Conservation (phyloP, 2,888 invertebrate species). For the Agrotis clavis region DNA sequence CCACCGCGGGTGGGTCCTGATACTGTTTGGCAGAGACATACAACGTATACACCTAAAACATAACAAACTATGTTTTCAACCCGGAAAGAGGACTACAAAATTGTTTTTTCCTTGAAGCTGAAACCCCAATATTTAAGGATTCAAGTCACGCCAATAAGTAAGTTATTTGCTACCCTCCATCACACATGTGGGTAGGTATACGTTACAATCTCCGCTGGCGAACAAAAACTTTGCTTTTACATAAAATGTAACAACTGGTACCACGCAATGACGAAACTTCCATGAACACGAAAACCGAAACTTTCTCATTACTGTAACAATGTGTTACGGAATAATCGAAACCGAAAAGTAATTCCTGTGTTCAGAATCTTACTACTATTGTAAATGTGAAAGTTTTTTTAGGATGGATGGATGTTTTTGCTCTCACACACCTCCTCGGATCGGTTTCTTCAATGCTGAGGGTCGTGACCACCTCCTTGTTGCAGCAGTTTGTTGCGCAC, state of each 20-base stretch:
- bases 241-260: conserved; percentile 26
- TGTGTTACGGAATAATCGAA: conserved; percentile 14
- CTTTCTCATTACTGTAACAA: conserved; percentile 36
- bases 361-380: neutral
- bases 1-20: too few species aligned
- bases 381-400: too few species aligned
- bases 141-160: conserved; percentile 42
- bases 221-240: conserved; percentile 46
- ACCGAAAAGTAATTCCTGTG: neutral
- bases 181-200: conserved; percentile 12
- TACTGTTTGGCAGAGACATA: neutral
- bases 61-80: conserved; percentile 4
- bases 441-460: too few species aligned
- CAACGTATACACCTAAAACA: neutral
- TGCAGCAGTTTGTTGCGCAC: too few species aligned
- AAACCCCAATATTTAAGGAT: conserved; percentile 13
- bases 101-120: conserved; percentile 3
- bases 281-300: conserved; percentile 15
- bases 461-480: too few species aligned
- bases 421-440: too few species aligned
- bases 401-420: too few species aligned
- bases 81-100: conserved; percentile 23
- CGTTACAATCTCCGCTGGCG: conserved; percentile 8
- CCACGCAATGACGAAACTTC: conserved; percentile 31
- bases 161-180: conserved; percentile 35